Base-by-base conservation (phyloP, 2,113 vertebrate genomes). In the Nettapus auritus region DNA sequence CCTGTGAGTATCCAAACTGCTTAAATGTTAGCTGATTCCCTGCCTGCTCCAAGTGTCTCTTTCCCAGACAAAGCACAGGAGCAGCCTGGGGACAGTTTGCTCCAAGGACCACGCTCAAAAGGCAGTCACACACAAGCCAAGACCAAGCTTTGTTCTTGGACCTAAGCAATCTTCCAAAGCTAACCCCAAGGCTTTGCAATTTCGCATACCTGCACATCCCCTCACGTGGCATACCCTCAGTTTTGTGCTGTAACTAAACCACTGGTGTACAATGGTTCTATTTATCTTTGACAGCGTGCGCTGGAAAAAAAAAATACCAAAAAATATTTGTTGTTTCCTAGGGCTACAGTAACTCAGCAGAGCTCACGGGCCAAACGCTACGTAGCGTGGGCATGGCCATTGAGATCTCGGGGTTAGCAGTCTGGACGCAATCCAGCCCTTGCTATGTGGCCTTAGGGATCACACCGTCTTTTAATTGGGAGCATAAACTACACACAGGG, bases 221-320 rank as follows among this genome's bases (percentile, higher is more conserved):
- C 55, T 78, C 3, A 0, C 63, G 15, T 31, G 38, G 38, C 26
- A 0, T 28, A 56, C n/a, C 28, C 19, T 59, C 25, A 40, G 40
- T 10, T 52, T 44, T 31, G n/a, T 69, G 59, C 57, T 82, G 50
- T 73, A 77, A 57, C 55, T 50, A 74, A 78, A 55, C 18, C 18
- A 25, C 10, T 62, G 36, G 44, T 29, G 34, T 11, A 0, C 46
- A 75, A 29, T 1, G 1, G 29, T 21, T 82, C 33, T 3, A 77
- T 89, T 82, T 60, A 31, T 73, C 93, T 77, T 90, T 66, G 53
- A 56, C 23, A 31, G 34, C 17, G 10, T 9, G 63, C 89, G 31
- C 18, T 28, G 14, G 17, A 21, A 38, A 14, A 18, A 40, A 29
- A 15, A 33, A 34, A 69, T 36, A 50, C 46, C 17, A 36, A 20